A percentile compares a stretch with the other conserved stretches of the same genome.
Evolutionary conservation across 2,113 vertebrate genomes (phyloP).

Genomic region (Oreochromis spilurus): DNA sequence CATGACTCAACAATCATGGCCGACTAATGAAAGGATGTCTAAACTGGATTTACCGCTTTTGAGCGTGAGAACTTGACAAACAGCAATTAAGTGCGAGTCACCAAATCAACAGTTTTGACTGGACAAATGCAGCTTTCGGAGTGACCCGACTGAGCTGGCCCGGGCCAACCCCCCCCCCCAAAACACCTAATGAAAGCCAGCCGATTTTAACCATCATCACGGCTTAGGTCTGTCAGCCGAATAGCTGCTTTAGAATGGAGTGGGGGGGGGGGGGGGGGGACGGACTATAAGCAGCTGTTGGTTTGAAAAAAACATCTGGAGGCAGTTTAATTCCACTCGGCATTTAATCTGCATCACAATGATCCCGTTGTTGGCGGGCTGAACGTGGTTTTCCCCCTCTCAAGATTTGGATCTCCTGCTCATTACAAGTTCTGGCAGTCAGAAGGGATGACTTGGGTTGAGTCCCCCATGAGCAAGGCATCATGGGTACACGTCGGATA

Average conservation of each 20-base stretch:
- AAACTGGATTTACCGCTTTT: background rate
- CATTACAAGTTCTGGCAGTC: background rate
- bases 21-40: background rate
- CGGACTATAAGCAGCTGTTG: slow-evolving; percentile 23
- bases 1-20: background rate
- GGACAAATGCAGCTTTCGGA: slow-evolving; percentile 25
- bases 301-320: slow-evolving; percentile 50
- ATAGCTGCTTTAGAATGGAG: background rate
- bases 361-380: slow-evolving; percentile 17
- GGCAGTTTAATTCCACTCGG: slow-evolving; percentile 37
- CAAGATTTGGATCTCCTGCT: background rate
- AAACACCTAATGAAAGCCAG: slow-evolving; percentile 18
- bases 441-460: background rate
- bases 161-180: fast-evolving
- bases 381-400: background rate
- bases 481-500: background rate
- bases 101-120: background rate
- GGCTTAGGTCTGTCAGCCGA: background rate
- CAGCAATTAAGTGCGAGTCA: background rate
- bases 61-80: background rate
- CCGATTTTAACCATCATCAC: slow-evolving; percentile 7
- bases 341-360: slow-evolving; percentile 43
- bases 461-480: background rate
- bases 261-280: background rate
- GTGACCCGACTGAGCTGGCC: slow-evolving; percentile 7